Conservation (phyloP, 1,140 invertebrate genomes). For the Hypothenemus hampei region DNA sequence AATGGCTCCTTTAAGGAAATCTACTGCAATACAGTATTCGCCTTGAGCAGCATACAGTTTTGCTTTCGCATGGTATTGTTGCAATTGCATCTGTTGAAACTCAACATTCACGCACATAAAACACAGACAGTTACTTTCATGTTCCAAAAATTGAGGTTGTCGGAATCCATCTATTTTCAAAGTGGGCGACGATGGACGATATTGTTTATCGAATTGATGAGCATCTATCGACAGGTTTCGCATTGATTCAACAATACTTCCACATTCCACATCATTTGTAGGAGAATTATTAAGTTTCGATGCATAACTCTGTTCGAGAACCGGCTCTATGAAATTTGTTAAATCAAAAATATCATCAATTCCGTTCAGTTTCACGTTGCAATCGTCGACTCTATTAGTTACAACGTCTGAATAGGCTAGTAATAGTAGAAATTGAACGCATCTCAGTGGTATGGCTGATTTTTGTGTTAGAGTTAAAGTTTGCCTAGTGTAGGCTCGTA, state of each 20-base stretch:
- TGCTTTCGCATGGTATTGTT: slow-evolving; percentile 12
- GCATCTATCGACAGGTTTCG: slow-evolving; percentile 14
- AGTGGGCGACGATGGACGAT: slow-evolving; percentile 12
- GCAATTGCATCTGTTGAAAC: slow-evolving; percentile 15
- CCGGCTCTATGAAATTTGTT: too few species aligned
- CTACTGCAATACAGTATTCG: slow-evolving; percentile 4
- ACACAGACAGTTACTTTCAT: slow-evolving; percentile 24
- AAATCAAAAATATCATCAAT: slow-evolving; percentile 33
- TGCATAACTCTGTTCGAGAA: too few species aligned
- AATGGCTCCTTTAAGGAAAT: slow-evolving; percentile 11
- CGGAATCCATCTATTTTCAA: slow-evolving; percentile 24
- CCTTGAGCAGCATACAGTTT: slow-evolving; percentile 17
- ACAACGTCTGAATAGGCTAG: slow-evolving; percentile 23
- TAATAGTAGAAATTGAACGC: slow-evolving; percentile 11
- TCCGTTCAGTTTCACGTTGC: slow-evolving; percentile 26
- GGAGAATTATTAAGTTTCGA: not conserved
- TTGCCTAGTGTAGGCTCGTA: slow-evolving; percentile 21
- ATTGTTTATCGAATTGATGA: slow-evolving; percentile 1
- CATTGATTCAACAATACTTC: not conserved
- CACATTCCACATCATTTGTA: not conserved
- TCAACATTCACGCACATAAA: slow-evolving; percentile 25
- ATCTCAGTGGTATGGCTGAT: slow-evolving; percentile 23
- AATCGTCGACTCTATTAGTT: slow-evolving; percentile 18
- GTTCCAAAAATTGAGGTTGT: slow-evolving; percentile 21
- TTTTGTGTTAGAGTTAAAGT: slow-evolving; percentile 22